Percentiles rank a stretch among this genome's conserved stretches.
Evolutionary conservation across 1,140 invertebrate species (phyloP).

Genomic region (Scaptomyza pallida): DNA sequence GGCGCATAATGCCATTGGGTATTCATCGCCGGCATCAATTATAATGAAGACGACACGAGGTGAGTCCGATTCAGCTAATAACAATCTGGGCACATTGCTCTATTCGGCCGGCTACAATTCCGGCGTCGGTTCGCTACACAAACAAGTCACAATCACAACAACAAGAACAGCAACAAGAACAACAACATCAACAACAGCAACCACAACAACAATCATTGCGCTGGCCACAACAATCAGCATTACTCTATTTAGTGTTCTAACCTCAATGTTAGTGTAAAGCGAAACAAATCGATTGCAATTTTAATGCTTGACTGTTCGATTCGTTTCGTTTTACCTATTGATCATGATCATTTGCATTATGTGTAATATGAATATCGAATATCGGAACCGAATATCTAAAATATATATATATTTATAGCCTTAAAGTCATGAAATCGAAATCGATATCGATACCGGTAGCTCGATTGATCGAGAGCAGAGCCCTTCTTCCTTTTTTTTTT

Average conservation of each 20-base stretch:
- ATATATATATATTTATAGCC: too few species aligned
- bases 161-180: slow-evolving; percentile 67
- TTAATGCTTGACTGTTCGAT: not conserved
- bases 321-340: not conserved
- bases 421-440: slow-evolving; percentile 3
- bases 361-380: slow-evolving; percentile 14
- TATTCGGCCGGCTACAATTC: slow-evolving; percentile 83
- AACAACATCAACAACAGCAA: slow-evolving; percentile 61
- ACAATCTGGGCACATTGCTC: slow-evolving; percentile 84
- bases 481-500: slow-evolving; percentile 3
- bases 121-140: slow-evolving; percentile 81
- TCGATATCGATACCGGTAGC: slow-evolving; percentile 5
- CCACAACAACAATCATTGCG: slow-evolving; percentile 76
- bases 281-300: slow-evolving; percentile 21
- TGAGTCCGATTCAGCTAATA: slow-evolving; percentile 87
- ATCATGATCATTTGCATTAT: slow-evolving; percentile 19
- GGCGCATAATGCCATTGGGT: slow-evolving; percentile 93
- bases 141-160: slow-evolving; percentile 74
- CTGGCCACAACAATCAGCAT: slow-evolving; percentile 82
- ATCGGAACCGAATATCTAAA: not conserved
- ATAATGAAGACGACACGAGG: slow-evolving; percentile 93
- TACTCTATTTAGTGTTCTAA: slow-evolving; percentile 83
- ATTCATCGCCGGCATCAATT: slow-evolving; percentile 89
- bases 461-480: slow-evolving; percentile 11
- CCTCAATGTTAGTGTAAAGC: slow-evolving; percentile 80